These are phyloP conservation scores for Tricholaema leucomelas DNA, from an alignment of 2,113 vertebrate genomes.

Conservation along the genomic window DNA sequence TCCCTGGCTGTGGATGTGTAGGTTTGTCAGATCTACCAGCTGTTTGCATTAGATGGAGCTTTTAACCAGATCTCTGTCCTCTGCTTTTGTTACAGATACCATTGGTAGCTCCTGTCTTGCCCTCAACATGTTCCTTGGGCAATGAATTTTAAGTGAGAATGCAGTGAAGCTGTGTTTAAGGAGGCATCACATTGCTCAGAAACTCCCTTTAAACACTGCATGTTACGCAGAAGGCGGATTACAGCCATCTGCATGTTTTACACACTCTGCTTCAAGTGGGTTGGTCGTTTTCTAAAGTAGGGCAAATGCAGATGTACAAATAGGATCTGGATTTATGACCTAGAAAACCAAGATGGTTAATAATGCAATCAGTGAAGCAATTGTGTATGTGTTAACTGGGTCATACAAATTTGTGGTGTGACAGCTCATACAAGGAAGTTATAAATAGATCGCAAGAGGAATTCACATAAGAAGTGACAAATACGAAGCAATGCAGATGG, in stretches of 20 bases:
- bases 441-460: slow-evolving; percentile 51
- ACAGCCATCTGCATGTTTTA: background rate
- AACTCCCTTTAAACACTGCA: background rate
- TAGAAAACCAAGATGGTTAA: slow-evolving; percentile 31
- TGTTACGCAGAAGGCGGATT: background rate
- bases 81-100: background rate
- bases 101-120: background rate
- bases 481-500: background rate
- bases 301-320: slow-evolving; percentile 36
- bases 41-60: fast-evolving
- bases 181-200: background rate
- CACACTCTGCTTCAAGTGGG: background rate
- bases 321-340: slow-evolving; percentile 16
- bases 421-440: slow-evolving; percentile 46
- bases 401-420: slow-evolving; percentile 45
- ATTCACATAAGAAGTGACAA: slow-evolving; percentile 6
- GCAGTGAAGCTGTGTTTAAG: background rate
- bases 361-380: slow-evolving; percentile 18
- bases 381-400: background rate
- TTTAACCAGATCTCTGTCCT: background rate
- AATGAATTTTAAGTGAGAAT: background rate
- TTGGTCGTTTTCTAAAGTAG: background rate
- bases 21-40: background rate
- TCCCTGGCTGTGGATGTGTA: background rate
- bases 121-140: background rate